Conservation (phyloP, 2,888 invertebrate genomes). For the Dynastes maya region DNA sequence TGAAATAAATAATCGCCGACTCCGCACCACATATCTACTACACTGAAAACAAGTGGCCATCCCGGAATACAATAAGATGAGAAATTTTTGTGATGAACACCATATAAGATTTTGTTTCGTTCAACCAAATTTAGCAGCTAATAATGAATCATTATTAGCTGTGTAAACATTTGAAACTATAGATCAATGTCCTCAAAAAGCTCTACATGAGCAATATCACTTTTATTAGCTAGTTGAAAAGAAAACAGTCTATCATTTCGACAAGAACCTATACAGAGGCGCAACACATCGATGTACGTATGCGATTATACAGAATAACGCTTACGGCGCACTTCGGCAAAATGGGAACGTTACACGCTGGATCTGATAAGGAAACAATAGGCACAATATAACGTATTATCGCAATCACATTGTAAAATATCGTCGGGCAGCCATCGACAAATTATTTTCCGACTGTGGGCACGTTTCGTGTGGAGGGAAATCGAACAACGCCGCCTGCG, state of each 20-base stretch:
- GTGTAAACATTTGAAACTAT: no score
- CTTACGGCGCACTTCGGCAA: background rate
- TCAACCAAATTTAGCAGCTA: no score
- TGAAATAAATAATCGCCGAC: no score
- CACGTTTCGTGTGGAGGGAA: background rate
- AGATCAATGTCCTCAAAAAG: no score
- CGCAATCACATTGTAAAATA: conserved; percentile 25
- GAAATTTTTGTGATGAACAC: no score
- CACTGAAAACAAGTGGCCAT: no score
- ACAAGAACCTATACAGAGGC: conserved; percentile 1
- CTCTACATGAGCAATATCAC: no score
- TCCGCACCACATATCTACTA: no score
- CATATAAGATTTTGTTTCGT: no score
- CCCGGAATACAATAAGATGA: no score
- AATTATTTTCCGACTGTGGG: conserved; percentile 26
- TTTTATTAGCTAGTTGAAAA: no score
- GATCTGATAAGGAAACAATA: conserved; percentile 41
- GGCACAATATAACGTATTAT: conserved; percentile 21
- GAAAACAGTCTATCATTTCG: background rate
- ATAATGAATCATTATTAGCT: no score
- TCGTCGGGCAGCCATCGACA: conserved; percentile 21
- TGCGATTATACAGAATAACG: conserved; percentile 3
- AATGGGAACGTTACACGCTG: conserved; percentile 18
- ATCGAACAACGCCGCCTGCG: background rate
- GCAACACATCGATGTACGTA: background rate